Evolutionary conservation across 2,888 invertebrate genomes (phyloP).

Genomic region (Drosophila trichaetosa): DNA sequence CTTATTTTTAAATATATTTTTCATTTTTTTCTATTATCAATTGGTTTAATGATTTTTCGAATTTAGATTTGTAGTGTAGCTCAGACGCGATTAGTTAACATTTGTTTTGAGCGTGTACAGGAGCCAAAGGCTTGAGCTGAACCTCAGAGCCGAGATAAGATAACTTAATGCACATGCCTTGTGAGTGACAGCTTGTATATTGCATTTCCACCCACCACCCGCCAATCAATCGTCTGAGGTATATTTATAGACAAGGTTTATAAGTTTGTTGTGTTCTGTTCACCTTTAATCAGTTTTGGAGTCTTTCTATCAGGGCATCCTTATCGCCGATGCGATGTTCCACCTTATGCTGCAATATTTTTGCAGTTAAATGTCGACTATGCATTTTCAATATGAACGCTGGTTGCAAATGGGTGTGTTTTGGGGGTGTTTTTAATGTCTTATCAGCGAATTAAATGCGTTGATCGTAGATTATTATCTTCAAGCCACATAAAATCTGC

Average conservation of each 20-base stretch:
- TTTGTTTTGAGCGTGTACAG: conserved; percentile 75
- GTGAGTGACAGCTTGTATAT: conserved; percentile 42
- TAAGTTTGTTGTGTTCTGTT: conserved; percentile 46
- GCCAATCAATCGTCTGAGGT: conserved; percentile 13
- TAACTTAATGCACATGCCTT: conserved; percentile 58
- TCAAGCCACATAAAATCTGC: background rate
- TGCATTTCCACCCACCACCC: conserved; percentile 2
- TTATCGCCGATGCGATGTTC: conserved; percentile 20
- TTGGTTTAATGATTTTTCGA: conserved; percentile 52
- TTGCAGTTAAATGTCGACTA: conserved; percentile 14
- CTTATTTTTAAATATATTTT: conserved; percentile 14
- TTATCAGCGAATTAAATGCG: conserved; percentile 10
- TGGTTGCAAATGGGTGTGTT: conserved; percentile 34
- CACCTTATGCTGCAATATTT: background rate
- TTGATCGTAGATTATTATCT: background rate
- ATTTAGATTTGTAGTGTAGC: conserved; percentile 64
- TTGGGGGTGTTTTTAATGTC: conserved; percentile 9
- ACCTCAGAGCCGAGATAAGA: conserved; percentile 58
- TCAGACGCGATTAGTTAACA: conserved; percentile 62
- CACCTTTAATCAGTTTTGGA: conserved; percentile 43
- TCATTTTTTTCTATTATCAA: conserved; percentile 54
- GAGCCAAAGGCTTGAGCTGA: conserved; percentile 51
- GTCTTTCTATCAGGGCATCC: conserved; percentile 12
- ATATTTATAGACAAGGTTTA: conserved; percentile 59
- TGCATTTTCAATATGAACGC: conserved; percentile 10